These are phyloP conservation scores for Agapostemon virescens DNA, from an alignment of 2,888 invertebrate species.

Conservation along the genomic window DNA sequence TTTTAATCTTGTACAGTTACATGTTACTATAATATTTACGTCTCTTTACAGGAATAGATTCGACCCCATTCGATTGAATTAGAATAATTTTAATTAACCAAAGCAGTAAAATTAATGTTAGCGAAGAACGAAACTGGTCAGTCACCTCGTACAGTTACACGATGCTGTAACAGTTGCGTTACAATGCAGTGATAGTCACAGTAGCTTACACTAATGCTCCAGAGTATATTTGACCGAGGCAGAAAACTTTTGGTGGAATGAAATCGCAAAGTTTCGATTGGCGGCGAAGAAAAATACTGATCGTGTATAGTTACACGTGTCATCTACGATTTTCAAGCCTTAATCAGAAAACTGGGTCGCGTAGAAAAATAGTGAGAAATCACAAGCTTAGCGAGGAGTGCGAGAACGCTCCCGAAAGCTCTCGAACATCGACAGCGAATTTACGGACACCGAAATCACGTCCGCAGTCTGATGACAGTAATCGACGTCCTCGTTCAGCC, in stretches of 20 bases:
- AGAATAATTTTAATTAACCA: too few relatives aligned
- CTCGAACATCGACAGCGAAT: background rate
- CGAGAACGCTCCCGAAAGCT: background rate
- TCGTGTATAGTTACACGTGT: background rate
- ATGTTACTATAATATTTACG: too few relatives aligned
- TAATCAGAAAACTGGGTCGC: slow-evolving; percentile 15
- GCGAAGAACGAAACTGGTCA: too few relatives aligned
- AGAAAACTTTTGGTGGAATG: background rate
- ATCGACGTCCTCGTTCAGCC: slow-evolving; percentile 19
- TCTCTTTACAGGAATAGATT: too few relatives aligned
- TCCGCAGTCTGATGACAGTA: background rate
- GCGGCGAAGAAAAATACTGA: background rate
- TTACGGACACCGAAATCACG: background rate
- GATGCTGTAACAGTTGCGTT: too few relatives aligned
- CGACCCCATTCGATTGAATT: too few relatives aligned
- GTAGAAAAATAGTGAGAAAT: slow-evolving; percentile 1
- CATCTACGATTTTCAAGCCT: background rate
- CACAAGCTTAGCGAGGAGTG: background rate
- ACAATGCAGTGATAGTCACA: too few relatives aligned
- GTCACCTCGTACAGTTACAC: too few relatives aligned
- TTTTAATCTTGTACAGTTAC: too few relatives aligned
- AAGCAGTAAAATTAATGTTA: too few relatives aligned
- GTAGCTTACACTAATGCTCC: too few relatives aligned
- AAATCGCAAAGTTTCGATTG: background rate
- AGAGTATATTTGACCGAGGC: background rate